Conservation (phyloP, 2,113 vertebrate species). For the Onychorhynchus coronatus region DNA sequence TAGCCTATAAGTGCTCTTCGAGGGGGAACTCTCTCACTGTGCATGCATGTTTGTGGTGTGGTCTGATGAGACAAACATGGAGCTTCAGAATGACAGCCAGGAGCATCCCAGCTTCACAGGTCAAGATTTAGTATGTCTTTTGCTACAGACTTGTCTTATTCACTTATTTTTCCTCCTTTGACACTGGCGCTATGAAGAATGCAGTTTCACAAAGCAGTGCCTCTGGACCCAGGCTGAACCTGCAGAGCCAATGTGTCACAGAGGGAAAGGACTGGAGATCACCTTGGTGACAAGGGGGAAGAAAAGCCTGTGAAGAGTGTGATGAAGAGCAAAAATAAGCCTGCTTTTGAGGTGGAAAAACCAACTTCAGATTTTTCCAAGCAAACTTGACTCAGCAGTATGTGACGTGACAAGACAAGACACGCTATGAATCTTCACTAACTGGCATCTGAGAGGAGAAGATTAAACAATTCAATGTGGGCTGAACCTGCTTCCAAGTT, state of each 20-base stretch:
- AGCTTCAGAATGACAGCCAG: background rate
- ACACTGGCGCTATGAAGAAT: background rate
- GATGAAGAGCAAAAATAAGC: background rate
- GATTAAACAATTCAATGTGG: background rate
- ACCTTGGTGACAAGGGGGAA: background rate
- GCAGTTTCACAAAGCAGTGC: background rate
- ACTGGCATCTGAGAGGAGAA: background rate
- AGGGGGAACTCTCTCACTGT: fast-evolving
- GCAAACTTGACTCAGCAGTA: background rate
- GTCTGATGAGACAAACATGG: background rate
- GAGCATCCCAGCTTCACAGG: background rate
- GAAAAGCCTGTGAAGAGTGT: background rate
- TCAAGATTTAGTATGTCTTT: background rate
- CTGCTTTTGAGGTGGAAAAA: background rate
- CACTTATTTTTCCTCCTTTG: background rate
- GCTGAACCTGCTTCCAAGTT: background rate
- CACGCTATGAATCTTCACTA: background rate
- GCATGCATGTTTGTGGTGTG: fast-evolving
- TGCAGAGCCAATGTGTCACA: fast-evolving
- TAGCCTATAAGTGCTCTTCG: background rate
- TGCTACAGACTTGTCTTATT: background rate
- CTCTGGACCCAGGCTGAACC: fast-evolving
- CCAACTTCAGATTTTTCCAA: background rate
- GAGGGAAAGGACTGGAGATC: background rate
- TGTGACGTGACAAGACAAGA: background rate